A percentile compares a stretch with the other conserved stretches of the same genome.
These are phyloP conservation scores for Hydropsyche betteni DNA, from an alignment of 2,888 invertebrate species.

Conservation along the genomic window DNA sequence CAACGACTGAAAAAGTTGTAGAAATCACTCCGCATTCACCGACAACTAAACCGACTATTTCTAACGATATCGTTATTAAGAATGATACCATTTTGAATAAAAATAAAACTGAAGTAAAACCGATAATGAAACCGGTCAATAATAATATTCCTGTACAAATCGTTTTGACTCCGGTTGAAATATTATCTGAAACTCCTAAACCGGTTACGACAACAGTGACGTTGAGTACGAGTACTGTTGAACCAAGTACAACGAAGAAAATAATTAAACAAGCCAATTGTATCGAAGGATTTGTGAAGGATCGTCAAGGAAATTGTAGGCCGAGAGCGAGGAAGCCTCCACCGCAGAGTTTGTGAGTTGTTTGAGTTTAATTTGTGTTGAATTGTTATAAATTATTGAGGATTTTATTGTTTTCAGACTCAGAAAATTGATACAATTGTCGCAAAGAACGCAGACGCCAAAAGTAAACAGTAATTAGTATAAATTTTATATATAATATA, in stretches of 20 bases:
- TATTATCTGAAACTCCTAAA: conserved; percentile 34
- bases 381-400: background rate
- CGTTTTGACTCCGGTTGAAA: conserved; percentile 47
- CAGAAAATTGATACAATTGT: conserved; percentile 62
- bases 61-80: background rate
- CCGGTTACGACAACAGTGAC: background rate
- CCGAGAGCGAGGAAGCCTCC: conserved; percentile 44
- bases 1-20: conserved; percentile 48
- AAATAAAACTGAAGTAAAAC: conserved; percentile 21
- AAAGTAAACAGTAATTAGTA: background rate
- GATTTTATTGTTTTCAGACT: conserved; percentile 58
- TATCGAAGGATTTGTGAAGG: conserved; percentile 49
- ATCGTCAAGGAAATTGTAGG: conserved; percentile 47
- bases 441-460: conserved; percentile 54
- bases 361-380: background rate
- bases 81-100: background rate
- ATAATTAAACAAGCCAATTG: conserved; percentile 45
- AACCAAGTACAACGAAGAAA: conserved; percentile 5
- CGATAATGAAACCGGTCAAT: background rate
- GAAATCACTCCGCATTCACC: conserved; percentile 46
- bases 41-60: background rate
- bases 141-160: conserved; percentile 48
- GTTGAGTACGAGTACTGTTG: background rate
- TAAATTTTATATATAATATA: too few species aligned
- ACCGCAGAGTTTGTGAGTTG: conserved; percentile 49